Evolutionary conservation across 2,113 vertebrate species (phyloP).

Genomic region (Falco punctatus): DNA sequence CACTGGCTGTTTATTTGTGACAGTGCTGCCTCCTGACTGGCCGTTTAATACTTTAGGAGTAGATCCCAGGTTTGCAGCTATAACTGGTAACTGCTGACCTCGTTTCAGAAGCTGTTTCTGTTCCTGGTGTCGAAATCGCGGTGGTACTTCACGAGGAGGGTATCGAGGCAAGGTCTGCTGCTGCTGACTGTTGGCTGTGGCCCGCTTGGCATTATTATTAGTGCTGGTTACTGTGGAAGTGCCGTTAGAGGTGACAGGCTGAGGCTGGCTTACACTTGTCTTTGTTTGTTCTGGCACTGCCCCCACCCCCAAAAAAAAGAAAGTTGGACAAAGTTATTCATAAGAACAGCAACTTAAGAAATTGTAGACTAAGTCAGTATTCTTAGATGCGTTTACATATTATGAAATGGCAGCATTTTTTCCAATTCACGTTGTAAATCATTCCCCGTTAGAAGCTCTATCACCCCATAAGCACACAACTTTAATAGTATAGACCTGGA

Average conservation of each 20-base stretch:
- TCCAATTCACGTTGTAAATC: not conserved
- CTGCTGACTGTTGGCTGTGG: conserved; percentile 83
- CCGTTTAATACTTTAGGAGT: conserved; percentile 78
- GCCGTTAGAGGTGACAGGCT: conserved; percentile 79
- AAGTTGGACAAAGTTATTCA: conserved; percentile 63
- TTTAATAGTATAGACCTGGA: not conserved
- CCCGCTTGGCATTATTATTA: conserved; percentile 94
- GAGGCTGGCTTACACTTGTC: conserved; percentile 86
- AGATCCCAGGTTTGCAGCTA: conserved; percentile 87
- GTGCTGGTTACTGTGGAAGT: conserved; percentile 83
- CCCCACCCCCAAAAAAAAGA: conserved; percentile 72
- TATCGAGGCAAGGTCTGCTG: conserved; percentile 82
- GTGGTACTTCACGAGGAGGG: conserved; percentile 88
- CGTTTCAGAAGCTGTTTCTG: conserved; percentile 89
- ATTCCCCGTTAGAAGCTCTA: not conserved
- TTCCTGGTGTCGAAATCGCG: conserved; percentile 87
- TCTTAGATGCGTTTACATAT: not conserved
- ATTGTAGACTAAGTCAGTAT: not conserved
- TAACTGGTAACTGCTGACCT: conserved; percentile 80
- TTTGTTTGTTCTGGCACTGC: conserved; percentile 91
- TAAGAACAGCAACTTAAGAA: not conserved
- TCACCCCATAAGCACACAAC: not conserved
- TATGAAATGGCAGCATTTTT: not conserved
- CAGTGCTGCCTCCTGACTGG: conserved; percentile 75
- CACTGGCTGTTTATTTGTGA: conserved; percentile 71